Percentiles rank a stretch among this genome's conserved stretches.
Evolutionary conservation across 2,113 vertebrate species (phyloP).

Genomic region (Poeciliopsis turrubarensis): DNA sequence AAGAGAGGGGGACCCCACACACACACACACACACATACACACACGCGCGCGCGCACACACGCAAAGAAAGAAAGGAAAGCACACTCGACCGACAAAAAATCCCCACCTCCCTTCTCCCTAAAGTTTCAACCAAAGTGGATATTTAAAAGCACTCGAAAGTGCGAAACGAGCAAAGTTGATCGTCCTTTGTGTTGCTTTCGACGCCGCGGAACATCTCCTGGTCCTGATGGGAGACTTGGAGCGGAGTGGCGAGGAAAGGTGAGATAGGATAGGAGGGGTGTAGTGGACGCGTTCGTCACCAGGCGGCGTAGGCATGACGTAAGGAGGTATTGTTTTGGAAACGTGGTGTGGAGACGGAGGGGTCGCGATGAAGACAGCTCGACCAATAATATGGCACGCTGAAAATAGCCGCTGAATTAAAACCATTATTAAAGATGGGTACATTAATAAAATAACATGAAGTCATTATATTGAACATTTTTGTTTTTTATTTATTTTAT

Average conservation of each 20-base stretch:
- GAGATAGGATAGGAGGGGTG: constrained; percentile 58
- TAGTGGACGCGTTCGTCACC: constrained; percentile 64
- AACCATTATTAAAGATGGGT: neutral
- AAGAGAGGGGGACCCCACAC: neutral
- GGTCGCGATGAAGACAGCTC: neutral
- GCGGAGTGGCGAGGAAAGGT: constrained; percentile 63
- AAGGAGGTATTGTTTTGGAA: constrained; percentile 54
- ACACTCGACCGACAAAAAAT: neutral
- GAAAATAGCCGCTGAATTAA: neutral
- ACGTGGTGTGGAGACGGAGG: constrained; percentile 14
- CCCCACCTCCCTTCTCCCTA: constrained; percentile 1
- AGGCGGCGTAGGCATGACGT: constrained; percentile 69
- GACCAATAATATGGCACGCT: neutral
- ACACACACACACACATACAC: neutral
- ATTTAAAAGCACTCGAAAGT: constrained; percentile 8
- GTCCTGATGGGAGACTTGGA: constrained; percentile 69
- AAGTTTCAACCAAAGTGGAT: constrained; percentile 2
- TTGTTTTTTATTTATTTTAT: neutral
- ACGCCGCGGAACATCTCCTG: constrained; percentile 56
- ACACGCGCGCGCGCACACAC: neutral
- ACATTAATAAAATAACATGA: neutral
- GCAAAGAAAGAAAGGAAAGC: constrained; percentile 16
- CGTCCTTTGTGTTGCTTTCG: constrained; percentile 32
- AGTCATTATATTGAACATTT: neutral
- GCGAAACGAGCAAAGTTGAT: neutral